Evolutionary conservation across 2,888 invertebrate species (phyloP).

Genomic region (Lochmaea capreae): DNA sequence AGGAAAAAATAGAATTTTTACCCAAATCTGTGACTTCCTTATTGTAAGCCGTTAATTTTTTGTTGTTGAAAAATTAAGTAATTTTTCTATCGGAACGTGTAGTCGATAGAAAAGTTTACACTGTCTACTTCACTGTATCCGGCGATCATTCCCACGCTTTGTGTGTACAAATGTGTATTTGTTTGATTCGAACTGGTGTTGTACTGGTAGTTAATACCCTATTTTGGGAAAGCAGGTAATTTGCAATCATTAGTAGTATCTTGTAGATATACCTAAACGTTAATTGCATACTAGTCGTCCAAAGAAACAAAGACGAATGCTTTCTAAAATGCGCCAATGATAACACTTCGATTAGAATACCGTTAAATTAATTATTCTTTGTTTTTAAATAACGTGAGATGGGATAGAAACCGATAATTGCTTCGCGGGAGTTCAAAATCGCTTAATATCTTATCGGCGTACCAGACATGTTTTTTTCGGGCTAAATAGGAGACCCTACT

Average conservation of each 20-base stretch:
- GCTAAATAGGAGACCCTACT: no score
- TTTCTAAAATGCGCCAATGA: constrained; percentile 7
- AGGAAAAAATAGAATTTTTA: no score
- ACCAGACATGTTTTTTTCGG: no score
- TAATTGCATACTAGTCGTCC: constrained; percentile 10
- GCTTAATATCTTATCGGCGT: no score
- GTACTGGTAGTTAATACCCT: constrained; percentile 16
- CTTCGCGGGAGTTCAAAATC: no score
- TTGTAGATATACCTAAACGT: constrained; percentile 12
- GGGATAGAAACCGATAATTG: no score
- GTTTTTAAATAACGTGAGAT: no score
- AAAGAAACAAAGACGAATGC: neutral
- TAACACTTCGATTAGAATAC: neutral
- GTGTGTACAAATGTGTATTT: constrained; percentile 20
- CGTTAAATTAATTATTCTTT: neutral
- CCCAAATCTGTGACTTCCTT: no score
- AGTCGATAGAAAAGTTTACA: neutral
- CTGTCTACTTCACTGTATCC: constrained; percentile 10
- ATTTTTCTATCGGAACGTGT: no score
- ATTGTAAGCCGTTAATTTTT: no score
- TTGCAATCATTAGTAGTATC: constrained; percentile 18
- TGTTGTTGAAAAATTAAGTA: no score
- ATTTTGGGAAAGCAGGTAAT: constrained; percentile 16
- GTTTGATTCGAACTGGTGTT: constrained; percentile 11
- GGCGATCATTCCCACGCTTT: constrained; percentile 16